A percentile compares a stretch with the other conserved stretches of the same genome.
Evolutionary conservation across 2,113 vertebrate species (phyloP).

Genomic region (Corapipo altera): DNA sequence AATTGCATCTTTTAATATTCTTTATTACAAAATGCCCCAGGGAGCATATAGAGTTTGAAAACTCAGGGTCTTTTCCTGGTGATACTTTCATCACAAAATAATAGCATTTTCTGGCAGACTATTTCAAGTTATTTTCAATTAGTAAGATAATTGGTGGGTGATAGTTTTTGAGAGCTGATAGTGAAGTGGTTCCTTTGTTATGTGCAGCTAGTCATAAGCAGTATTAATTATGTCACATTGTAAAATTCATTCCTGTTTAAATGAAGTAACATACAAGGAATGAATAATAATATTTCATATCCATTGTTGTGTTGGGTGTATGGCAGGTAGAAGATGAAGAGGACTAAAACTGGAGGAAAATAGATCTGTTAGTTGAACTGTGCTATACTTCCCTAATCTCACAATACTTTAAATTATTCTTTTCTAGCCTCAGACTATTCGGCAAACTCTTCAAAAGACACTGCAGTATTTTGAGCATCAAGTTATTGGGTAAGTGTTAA

Average conservation of each 20-base stretch:
- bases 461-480: slow-evolving; percentile 89
- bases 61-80: background rate
- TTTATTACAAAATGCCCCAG: background rate
- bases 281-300: background rate
- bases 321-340: slow-evolving; percentile 5
- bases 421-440: slow-evolving; percentile 90
- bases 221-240: background rate
- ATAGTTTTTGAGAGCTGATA: background rate
- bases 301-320: background rate
- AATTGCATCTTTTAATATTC: background rate
- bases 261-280: background rate
- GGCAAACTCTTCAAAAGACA: slow-evolving; percentile 92
- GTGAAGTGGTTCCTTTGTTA: background rate
- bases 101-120: background rate
- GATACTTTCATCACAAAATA: background rate
- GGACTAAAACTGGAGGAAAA: slow-evolving; percentile 27
- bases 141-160: background rate
- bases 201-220: background rate
- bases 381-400: background rate
- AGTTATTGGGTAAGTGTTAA: slow-evolving; percentile 86
- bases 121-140: slow-evolving; percentile 16
- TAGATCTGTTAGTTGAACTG: background rate
- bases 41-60: background rate
- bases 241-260: slow-evolving; percentile 24
- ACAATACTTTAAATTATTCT: slow-evolving; percentile 48